Evolutionary conservation across 1,140 invertebrate species (phyloP).

Genomic region (Acromyrmex heyeri): DNA sequence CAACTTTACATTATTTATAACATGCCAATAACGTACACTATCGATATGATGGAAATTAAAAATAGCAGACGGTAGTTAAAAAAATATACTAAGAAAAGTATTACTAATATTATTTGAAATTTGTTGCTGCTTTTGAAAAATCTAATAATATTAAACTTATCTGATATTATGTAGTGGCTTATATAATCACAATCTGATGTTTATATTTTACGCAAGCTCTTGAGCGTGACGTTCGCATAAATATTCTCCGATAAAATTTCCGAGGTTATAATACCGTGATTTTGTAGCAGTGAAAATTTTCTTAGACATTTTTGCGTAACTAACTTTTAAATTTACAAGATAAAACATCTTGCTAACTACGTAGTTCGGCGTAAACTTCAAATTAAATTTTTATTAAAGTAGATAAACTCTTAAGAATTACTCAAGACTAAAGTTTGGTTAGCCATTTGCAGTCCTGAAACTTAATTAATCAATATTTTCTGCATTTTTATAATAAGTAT

Average conservation of each 20-base stretch:
- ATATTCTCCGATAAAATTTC: slow-evolving; percentile 21
- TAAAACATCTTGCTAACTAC: slow-evolving; percentile 37
- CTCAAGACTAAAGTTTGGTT: neutral
- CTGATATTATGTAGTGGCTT: neutral
- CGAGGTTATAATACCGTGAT: neutral
- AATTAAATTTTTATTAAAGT: slow-evolving; percentile 49
- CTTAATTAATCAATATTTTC: neutral
- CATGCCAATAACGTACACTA: neutral
- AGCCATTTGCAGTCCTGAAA: neutral
- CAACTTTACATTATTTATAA: neutral
- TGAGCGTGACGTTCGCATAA: slow-evolving; percentile 13
- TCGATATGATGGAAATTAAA: neutral
- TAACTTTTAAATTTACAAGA: slow-evolving; percentile 43
- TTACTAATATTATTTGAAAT: neutral
- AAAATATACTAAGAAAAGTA: neutral
- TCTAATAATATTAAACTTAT: neutral
- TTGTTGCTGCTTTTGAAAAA: neutral
- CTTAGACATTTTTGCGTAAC: slow-evolving; percentile 16
- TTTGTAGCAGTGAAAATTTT: slow-evolving; percentile 5
- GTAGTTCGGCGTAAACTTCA: slow-evolving; percentile 26
- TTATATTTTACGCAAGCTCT: neutral
- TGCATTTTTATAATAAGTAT: neutral
- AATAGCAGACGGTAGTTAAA: neutral
- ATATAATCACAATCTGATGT: neutral
- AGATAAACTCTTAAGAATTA: neutral